Evolutionary conservation across 1,140 invertebrate species (phyloP).

Genomic region (Hesperophylax magnus): DNA sequence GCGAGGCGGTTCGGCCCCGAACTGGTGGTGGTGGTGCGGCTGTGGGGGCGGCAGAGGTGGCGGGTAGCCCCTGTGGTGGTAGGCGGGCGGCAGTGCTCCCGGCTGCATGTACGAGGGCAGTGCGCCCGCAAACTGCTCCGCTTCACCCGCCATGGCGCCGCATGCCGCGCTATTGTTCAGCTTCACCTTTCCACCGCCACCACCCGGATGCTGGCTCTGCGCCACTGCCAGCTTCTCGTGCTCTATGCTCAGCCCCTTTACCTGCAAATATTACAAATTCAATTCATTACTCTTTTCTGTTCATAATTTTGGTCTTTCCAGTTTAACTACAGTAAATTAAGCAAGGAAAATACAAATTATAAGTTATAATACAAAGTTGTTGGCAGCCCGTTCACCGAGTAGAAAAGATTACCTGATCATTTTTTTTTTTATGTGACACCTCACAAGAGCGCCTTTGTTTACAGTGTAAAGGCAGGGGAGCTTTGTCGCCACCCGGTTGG

Average conservation of each 20-base stretch:
- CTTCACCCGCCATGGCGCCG: conserved; percentile 63
- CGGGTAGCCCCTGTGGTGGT: conserved; percentile 69
- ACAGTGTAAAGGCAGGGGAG: too few relatives aligned
- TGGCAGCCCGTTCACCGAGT: too few relatives aligned
- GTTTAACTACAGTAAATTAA: too few relatives aligned
- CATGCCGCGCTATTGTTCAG: conserved; percentile 45
- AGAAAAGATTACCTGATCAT: too few relatives aligned
- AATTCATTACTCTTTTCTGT: too few relatives aligned
- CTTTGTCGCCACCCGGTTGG: too few relatives aligned
- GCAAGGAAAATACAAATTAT: too few relatives aligned
- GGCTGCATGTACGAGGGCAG: conserved; percentile 69
- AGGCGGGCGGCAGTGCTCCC: conserved; percentile 64
- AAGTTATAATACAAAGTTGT: too few relatives aligned
- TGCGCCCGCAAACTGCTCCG: conserved; percentile 70
- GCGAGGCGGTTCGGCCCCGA: conserved; percentile 58
- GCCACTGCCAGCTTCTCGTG: conserved; percentile 81
- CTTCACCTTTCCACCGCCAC: conserved; percentile 63
- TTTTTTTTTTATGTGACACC: too few relatives aligned
- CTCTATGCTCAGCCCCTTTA: conserved; percentile 85
- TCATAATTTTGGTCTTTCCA: too few relatives aligned
- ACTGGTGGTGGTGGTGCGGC: conserved; percentile 64
- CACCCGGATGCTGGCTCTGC: conserved; percentile 72
- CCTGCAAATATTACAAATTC: conserved; percentile 66
- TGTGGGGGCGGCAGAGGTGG: conserved; percentile 74
- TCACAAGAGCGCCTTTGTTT: too few relatives aligned